These are phyloP conservation scores for Connochaetes taurinus DNA, from an alignment of 2,113 vertebrate species.

Conservation along the genomic window DNA sequence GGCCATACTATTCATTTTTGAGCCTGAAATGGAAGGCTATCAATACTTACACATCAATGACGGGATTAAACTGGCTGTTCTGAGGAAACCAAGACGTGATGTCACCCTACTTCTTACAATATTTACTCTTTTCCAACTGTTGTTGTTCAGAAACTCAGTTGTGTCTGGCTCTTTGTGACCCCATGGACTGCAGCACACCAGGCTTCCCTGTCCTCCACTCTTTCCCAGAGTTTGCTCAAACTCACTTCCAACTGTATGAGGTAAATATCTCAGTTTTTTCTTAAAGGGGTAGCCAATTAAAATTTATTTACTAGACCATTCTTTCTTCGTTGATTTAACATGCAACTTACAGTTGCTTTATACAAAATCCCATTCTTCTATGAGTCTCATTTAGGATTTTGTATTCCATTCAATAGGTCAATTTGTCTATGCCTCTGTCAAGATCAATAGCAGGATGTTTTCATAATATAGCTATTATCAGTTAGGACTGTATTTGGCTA, in stretches of 20 bases:
- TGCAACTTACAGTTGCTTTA: neutral
- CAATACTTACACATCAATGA: neutral
- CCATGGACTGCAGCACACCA: neutral
- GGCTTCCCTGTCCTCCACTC: neutral
- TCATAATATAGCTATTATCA: neutral
- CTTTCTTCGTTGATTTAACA: neutral
- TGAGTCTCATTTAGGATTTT: neutral
- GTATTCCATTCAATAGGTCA: neutral
- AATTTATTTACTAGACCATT: neutral
- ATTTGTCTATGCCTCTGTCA: neutral
- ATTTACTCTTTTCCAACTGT: neutral
- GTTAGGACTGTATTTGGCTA: neutral
- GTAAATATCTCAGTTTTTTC: neutral
- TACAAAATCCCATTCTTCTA: neutral
- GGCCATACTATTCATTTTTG: no score
- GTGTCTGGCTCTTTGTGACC: neutral
- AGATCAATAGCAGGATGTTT: neutral
- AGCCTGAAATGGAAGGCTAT: no score
- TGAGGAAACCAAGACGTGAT: neutral
- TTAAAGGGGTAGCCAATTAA: neutral
- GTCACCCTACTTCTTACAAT: fast-evolving
- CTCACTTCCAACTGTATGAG: neutral
- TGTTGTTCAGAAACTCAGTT: neutral
- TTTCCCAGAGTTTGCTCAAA: neutral
- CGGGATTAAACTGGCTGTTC: no score